These are phyloP conservation scores for Semnornis frantzii DNA, from an alignment of 2,113 vertebrate genomes.

Conservation along the genomic window DNA sequence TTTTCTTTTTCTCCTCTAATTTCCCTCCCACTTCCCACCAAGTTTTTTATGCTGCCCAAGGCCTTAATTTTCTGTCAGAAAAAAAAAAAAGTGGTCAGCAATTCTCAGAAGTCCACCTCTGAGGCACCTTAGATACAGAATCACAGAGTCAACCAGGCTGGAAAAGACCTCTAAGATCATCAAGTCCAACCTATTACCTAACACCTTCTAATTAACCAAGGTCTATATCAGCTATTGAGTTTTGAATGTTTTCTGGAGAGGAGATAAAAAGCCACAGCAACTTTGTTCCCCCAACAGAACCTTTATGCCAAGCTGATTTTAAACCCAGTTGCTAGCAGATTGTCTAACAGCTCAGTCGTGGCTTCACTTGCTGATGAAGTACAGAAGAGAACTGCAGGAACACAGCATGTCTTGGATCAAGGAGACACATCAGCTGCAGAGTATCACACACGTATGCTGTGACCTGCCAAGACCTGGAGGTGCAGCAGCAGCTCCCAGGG, in stretches of 20 bases:
- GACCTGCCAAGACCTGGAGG: not conserved
- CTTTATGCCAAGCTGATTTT: not conserved
- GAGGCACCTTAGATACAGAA: not conserved
- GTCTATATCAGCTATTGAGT: not conserved
- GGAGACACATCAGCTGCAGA: not conserved
- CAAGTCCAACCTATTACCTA: too few relatives aligned
- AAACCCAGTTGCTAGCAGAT: not conserved
- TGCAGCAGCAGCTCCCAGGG: not conserved
- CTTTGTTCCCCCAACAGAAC: not conserved
- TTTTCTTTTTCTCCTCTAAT: not conserved
- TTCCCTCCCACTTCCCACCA: not conserved
- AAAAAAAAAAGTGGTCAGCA: not conserved
- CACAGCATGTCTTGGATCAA: not conserved
- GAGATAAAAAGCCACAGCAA: not conserved
- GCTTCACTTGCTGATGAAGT: not conserved
- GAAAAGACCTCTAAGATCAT: too few relatives aligned
- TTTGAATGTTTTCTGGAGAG: not conserved
- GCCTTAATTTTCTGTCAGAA: not conserved
- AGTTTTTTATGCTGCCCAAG: not conserved
- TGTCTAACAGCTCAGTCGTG: not conserved
- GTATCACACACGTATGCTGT: not conserved
- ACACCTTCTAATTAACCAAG: not conserved
- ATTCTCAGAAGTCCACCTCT: not conserved
- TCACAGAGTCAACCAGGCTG: too few relatives aligned
- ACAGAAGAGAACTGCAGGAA: not conserved